Conservation (phyloP, 2,113 vertebrate genomes). For the Tetraodon nigroviridis region DNA sequence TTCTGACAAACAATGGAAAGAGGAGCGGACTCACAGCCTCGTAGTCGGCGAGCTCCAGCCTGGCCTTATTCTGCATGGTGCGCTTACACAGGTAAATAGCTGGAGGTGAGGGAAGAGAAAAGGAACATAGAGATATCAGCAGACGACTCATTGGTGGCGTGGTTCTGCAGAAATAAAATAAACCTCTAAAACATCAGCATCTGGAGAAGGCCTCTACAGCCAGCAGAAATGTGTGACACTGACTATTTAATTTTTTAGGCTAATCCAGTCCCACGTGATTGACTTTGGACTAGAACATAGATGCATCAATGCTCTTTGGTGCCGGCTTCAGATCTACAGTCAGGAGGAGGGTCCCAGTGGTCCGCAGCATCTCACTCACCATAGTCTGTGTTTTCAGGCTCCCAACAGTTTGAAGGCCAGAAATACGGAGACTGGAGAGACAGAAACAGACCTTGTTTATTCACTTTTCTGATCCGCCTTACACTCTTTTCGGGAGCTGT, state of each 20-base stretch:
- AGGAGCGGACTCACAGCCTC: slow-evolving; percentile 86
- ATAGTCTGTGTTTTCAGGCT: slow-evolving; percentile 96
- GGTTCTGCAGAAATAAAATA: neutral
- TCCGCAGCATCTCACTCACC: slow-evolving; percentile 74
- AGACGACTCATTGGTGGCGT: slow-evolving; percentile 2
- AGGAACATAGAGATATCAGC: slow-evolving; percentile 14
- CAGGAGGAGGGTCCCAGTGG: neutral
- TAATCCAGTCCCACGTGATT: slow-evolving; percentile 36
- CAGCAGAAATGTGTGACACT: slow-evolving; percentile 7
- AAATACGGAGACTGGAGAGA: slow-evolving; percentile 87
- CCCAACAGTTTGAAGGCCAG: slow-evolving; percentile 98
- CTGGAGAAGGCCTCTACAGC: slow-evolving; percentile 32
- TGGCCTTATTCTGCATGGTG: slow-evolving; percentile 98
- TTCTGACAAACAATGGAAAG: slow-evolving; percentile 14
- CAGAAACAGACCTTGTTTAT: slow-evolving; percentile 15
- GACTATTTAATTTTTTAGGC: slow-evolving; percentile 32
- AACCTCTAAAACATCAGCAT: slow-evolving; percentile 35
- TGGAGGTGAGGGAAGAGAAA: slow-evolving; percentile 53
- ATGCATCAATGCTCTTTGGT: slow-evolving; percentile 47
- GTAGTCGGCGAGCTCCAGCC: slow-evolving; percentile 92
- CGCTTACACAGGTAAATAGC: slow-evolving; percentile 98
- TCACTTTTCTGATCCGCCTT: neutral
- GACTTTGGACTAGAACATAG: slow-evolving; percentile 25
- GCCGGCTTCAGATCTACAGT: slow-evolving; percentile 35
- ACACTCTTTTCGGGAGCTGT: slow-evolving; percentile 3